A percentile compares a stretch with the other conserved stretches of the same genome.
Evolutionary conservation across 2,113 vertebrate genomes (phyloP).

Genomic region (Brachionichthys hirsutus): DNA sequence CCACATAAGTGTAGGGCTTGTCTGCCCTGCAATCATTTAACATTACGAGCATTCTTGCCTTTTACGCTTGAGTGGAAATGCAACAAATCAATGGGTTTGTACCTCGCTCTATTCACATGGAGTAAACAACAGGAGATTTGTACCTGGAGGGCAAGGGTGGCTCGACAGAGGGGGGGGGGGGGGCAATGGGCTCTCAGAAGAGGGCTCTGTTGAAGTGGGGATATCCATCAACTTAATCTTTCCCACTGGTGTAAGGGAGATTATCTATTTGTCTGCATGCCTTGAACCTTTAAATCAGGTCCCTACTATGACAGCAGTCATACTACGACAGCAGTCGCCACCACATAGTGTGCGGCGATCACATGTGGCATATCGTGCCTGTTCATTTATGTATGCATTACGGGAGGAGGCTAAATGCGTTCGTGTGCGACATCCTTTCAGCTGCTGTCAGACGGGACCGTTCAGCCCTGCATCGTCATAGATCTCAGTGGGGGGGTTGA

Average conservation of each 20-base stretch:
- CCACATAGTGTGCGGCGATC: constrained; percentile 22
- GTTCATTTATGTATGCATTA: constrained; percentile 34
- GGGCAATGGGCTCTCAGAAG: constrained; percentile 13
- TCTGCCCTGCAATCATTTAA: constrained; percentile 57
- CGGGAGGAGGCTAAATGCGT: constrained; percentile 41
- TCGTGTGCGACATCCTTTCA: constrained; percentile 58
- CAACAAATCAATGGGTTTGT: constrained; percentile 55
- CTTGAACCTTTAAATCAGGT: constrained; percentile 44
- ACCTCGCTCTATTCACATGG: constrained; percentile 31
- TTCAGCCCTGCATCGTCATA: constrained; percentile 55
- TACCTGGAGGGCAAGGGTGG: constrained; percentile 57
- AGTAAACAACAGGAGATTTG: constrained; percentile 62
- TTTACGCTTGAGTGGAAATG: constrained; percentile 50
- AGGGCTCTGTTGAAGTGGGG: constrained; percentile 26
- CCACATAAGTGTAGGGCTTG: constrained; percentile 47
- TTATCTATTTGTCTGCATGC: constrained; percentile 43
- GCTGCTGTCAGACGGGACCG: constrained; percentile 50
- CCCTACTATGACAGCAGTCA: constrained; percentile 31
- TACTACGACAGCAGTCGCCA: constrained; percentile 34
- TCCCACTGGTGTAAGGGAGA: constrained; percentile 39
- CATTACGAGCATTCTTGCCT: constrained; percentile 47
- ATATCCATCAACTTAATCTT: constrained; percentile 64
- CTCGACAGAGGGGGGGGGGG: constrained; percentile 38
- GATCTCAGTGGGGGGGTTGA: constrained; percentile 41
- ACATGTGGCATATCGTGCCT: constrained; percentile 28